Base-by-base conservation (phyloP, 1,140 invertebrate genomes). In the Melitaea cinxia region DNA sequence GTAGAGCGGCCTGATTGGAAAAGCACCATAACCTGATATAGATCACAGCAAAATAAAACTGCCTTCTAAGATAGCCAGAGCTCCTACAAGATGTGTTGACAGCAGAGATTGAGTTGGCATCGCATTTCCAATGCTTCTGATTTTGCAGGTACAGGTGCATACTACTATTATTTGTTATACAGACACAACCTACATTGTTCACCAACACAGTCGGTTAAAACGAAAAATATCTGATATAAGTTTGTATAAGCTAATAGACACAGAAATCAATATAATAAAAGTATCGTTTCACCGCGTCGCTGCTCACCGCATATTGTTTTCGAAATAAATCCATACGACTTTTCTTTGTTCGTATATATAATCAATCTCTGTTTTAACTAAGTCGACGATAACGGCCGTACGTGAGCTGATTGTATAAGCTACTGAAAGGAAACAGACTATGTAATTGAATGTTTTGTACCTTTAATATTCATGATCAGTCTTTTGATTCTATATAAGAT, bases 281-380 rank as follows among this genome's bases (percentile, higher is more conserved):
- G 39, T 61, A 65, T 45, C 63, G 57, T 50, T 9, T 60, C n/a
- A 26, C 35, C n/a, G 28, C 21, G 62, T 23, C 30, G 6, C 19
- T 26, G 33, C 30, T 23, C 45, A 6, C 12, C 37, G 2, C 5
- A 12, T 57, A 39, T 65, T 65, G 62, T 65, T 37, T 39, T 26
- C n/a, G 21, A 26, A 37, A 60, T 60, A 39, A 65, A 65, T 45
- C 52, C 17, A 57, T 57, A 12, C 1, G 15, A 6, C 17, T 42
- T 19, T 35, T 52, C 10, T 42, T 50, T 49, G 30, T 56, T 55
- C 28, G 23, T 19, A 7, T 24, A 30, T 30, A 60, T 26, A 53
- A 59, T 45, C 55, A 60, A 24, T 23, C 57, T 37, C 66, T 65
- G 62, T 65, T 65, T 21, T 19, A 24, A 37, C 39, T 19, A 39